Percentiles rank a stretch among this genome's conserved stretches.
These are phyloP conservation scores for Drosophila barbarae DNA, from an alignment of 2,888 invertebrate species.

Conservation along the genomic window DNA sequence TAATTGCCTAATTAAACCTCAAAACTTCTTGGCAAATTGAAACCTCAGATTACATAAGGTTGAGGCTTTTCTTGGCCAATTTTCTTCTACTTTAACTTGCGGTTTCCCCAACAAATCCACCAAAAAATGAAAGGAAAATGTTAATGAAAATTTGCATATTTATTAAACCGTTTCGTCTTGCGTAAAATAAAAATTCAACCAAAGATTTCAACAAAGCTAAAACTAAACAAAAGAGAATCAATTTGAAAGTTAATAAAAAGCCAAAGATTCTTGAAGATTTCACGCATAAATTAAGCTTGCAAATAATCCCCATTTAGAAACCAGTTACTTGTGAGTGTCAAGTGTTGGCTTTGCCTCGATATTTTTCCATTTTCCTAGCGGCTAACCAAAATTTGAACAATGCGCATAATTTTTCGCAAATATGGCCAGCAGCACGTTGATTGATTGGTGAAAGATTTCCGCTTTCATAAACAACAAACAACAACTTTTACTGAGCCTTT, in stretches of 20 bases:
- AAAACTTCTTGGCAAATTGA: not conserved
- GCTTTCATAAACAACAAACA: constrained; percentile 63
- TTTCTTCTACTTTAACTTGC: not conserved
- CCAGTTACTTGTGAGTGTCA: not conserved
- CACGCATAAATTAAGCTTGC: not conserved
- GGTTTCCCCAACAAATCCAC: not conserved
- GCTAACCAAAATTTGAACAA: constrained; percentile 28
- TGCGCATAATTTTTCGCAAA: constrained; percentile 35
- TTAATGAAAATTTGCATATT: not conserved
- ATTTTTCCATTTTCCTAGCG: constrained; percentile 9
- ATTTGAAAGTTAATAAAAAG: not conserved
- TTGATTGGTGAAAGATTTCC: constrained; percentile 70
- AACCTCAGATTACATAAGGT: not conserved
- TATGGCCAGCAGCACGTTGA: constrained; percentile 48
- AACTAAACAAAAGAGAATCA: not conserved
- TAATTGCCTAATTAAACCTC: not conserved
- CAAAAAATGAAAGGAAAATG: not conserved
- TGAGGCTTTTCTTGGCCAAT: too few relatives aligned
- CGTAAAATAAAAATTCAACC: not conserved
- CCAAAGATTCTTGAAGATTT: not conserved
- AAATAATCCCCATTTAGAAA: constrained; percentile 6
- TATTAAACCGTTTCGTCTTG: constrained; percentile 1
- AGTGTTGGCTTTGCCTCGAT: constrained; percentile 2
- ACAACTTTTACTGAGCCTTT: constrained; percentile 58
- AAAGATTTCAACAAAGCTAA: not conserved